A percentile compares a stretch with the other conserved stretches of the same genome.
These are phyloP conservation scores for Oligia fasciuncula DNA, from an alignment of 2,888 invertebrate species.

Conservation along the genomic window DNA sequence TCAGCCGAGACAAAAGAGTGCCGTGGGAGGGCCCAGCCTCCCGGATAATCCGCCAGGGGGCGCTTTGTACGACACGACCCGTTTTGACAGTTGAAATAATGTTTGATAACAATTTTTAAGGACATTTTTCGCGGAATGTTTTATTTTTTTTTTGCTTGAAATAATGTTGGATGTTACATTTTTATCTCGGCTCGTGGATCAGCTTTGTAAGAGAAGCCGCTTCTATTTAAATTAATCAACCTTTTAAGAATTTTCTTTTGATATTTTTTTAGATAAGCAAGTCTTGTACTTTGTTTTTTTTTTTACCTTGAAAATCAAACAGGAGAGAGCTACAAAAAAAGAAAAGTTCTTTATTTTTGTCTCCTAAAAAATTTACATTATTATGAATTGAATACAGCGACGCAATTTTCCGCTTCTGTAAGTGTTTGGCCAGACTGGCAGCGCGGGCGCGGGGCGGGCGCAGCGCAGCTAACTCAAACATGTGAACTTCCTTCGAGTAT, in stretches of 20 bases:
- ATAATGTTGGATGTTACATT: conserved; percentile 48
- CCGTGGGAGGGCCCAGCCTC: conserved; percentile 60
- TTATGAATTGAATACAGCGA: conserved; percentile 5
- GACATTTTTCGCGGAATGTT: conserved; percentile 56
- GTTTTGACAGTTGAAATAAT: conserved; percentile 73
- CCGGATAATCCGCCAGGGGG: conserved; percentile 71
- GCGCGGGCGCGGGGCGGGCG: too few relatives aligned
- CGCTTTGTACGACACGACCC: conserved; percentile 62
- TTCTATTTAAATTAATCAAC: conserved; percentile 60
- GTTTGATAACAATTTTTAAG: conserved; percentile 72
- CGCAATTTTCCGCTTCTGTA: not conserved
- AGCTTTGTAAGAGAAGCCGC: conserved; percentile 51
- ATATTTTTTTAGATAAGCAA: conserved; percentile 25
- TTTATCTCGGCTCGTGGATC: conserved; percentile 61
- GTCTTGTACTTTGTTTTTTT: not conserved
- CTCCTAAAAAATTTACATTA: not conserved
- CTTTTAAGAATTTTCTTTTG: conserved; percentile 39
- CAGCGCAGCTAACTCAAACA: too few relatives aligned
- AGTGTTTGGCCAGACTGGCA: too few relatives aligned
- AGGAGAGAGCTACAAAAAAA: conserved; percentile 4
- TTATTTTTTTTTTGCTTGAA: conserved; percentile 48
- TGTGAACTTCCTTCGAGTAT: too few relatives aligned
- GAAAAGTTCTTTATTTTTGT: conserved; percentile 9
- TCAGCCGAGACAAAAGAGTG: conserved; percentile 66
- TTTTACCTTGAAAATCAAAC: conserved; percentile 17